These are phyloP conservation scores for Trogon surrucura DNA, from an alignment of 2,113 vertebrate species.

Conservation along the genomic window DNA sequence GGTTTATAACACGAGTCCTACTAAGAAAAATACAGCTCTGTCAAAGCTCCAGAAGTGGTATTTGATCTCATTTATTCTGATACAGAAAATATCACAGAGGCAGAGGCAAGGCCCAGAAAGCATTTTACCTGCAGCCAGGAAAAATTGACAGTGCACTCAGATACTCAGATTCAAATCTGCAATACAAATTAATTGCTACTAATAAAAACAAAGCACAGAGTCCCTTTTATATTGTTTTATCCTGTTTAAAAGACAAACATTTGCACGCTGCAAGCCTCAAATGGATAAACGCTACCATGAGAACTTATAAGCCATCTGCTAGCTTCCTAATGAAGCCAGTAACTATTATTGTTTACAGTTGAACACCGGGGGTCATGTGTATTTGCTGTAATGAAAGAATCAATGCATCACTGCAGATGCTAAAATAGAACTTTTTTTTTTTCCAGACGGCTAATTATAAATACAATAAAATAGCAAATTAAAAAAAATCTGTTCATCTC, in stretches of 20 bases:
- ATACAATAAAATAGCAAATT: conserved; percentile 74
- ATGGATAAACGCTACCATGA: conserved; percentile 77
- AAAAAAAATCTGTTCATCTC: conserved; percentile 65
- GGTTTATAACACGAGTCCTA: not conserved
- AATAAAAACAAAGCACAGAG: conserved; percentile 67
- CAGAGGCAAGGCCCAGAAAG: not conserved
- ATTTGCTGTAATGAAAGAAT: conserved; percentile 77
- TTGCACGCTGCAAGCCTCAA: conserved; percentile 72
- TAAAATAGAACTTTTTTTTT: conserved; percentile 64
- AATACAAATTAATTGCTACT: conserved; percentile 65
- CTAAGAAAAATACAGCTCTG: not conserved
- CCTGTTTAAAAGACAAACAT: conserved; percentile 78
- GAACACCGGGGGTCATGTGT: conserved; percentile 77
- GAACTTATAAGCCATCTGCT: conserved; percentile 83
- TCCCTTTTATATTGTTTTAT: conserved; percentile 73
- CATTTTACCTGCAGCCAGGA: conserved; percentile 19
- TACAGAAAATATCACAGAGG: not conserved
- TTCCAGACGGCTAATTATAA: conserved; percentile 76
- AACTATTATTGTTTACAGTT: conserved; percentile 80
- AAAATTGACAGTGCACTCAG: conserved; percentile 4
- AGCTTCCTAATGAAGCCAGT: conserved; percentile 80
- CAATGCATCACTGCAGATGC: conserved; percentile 72
- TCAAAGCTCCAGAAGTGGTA: not conserved
- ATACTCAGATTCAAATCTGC: conserved; percentile 54
- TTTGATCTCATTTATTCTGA: not conserved